phyloP scores from a whole-genome alignment of 2,113 vertebrate species.

The Paramormyrops kingsleyae region DNA sequence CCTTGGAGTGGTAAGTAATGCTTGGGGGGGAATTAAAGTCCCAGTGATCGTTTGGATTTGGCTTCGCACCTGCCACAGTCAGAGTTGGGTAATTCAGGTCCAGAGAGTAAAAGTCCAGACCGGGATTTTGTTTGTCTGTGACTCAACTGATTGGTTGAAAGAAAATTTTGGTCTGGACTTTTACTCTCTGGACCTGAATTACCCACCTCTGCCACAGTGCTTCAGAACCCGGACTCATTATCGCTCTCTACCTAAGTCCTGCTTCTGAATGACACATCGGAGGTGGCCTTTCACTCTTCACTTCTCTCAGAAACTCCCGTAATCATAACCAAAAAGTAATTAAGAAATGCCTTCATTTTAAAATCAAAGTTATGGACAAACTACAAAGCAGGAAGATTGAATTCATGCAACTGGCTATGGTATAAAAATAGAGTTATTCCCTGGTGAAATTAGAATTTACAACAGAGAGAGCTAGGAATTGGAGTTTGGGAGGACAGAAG shows the following conservation, averaged over 20 bases:
- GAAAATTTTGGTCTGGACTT: no score
- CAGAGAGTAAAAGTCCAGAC: no score
- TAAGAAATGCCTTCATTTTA: background rate
- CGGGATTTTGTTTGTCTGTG: no score
- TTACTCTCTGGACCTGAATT: no score
- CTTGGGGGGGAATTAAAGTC: background rate
- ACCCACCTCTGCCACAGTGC: background rate
- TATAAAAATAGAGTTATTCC: background rate
- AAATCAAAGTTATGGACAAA: background rate
- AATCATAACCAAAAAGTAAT: background rate
- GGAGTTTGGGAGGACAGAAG: background rate
- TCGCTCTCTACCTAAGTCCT: background rate
- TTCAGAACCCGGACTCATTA: background rate
- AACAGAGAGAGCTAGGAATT: background rate
- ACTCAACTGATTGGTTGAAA: no score
- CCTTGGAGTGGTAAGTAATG: background rate
- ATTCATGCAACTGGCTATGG: background rate
- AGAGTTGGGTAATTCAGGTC: no score
- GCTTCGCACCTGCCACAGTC: background rate
- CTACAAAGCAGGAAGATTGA: background rate
- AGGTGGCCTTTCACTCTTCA: background rate
- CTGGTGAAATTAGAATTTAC: background rate
- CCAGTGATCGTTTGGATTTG: background rate
- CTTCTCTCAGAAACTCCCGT: background rate
- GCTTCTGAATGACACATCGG: background rate